Percentiles rank a stretch among this genome's conserved stretches.
phyloP scores from a whole-genome alignment of 2,797 vertebrate species.

The Anas capensis region DNA sequence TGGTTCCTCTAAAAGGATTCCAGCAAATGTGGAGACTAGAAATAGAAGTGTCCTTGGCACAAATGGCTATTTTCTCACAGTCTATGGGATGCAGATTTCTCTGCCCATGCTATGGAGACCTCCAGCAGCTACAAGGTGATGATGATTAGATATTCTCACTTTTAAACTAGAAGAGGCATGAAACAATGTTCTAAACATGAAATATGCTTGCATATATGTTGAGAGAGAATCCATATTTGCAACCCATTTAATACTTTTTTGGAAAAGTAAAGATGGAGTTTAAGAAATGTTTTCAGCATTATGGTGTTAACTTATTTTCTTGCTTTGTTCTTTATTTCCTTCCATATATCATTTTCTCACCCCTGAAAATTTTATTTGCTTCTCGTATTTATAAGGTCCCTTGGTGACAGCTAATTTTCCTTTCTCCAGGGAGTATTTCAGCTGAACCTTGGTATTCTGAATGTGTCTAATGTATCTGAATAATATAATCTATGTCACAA shows the following conservation, averaged over 20 bases:
- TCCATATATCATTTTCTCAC: background rate
- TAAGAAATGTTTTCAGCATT: background rate
- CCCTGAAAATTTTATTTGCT: background rate
- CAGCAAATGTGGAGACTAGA: background rate
- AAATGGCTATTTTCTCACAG: background rate
- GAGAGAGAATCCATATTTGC: background rate
- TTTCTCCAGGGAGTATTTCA: background rate
- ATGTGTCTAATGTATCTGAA: background rate
- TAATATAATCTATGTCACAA: background rate
- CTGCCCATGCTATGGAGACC: background rate
- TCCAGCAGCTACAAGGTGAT: background rate
- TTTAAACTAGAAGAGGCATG: background rate
- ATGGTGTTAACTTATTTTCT: background rate
- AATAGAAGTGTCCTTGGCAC: background rate
- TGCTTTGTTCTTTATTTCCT: background rate
- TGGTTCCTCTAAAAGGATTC: background rate
- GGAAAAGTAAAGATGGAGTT: background rate
- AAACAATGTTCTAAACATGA: background rate
- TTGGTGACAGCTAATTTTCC: background rate
- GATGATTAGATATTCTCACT: background rate
- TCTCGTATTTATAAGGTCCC: background rate
- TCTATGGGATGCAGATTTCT: background rate
- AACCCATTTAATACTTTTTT: background rate
- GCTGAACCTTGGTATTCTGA: background rate
- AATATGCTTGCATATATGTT: background rate